These are phyloP conservation scores for Cheilosia impressa DNA, from an alignment of 2,888 invertebrate species.

Conservation along the genomic window DNA sequence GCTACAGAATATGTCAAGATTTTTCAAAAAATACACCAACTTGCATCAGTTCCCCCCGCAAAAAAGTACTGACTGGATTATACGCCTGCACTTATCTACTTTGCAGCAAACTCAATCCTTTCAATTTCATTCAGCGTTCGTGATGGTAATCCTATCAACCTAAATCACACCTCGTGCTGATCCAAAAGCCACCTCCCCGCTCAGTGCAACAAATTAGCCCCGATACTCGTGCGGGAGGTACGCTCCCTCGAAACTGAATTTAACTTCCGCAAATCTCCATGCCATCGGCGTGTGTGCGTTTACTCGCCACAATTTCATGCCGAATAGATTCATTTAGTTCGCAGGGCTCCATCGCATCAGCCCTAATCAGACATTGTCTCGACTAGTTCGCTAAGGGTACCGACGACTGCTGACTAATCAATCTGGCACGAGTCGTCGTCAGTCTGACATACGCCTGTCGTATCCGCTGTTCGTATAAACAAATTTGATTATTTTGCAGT, in stretches of 20 bases:
- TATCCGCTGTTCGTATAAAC: slow-evolving; percentile 7
- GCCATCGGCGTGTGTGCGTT: slow-evolving; percentile 5
- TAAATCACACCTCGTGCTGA: slow-evolving; percentile 58
- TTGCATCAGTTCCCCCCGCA: too few relatives aligned
- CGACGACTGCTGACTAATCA: slow-evolving; percentile 30
- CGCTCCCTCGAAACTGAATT: not conserved
- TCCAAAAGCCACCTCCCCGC: not conserved
- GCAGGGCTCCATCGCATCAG: not conserved
- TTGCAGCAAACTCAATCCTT: slow-evolving; percentile 30
- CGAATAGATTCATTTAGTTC: slow-evolving; percentile 57
- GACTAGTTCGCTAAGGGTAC: slow-evolving; percentile 16
- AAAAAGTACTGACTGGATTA: slow-evolving; percentile 26
- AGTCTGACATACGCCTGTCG: slow-evolving; percentile 12
- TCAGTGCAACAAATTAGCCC: not conserved
- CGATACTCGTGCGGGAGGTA: not conserved
- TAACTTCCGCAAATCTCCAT: not conserved
- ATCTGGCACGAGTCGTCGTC: slow-evolving; percentile 1
- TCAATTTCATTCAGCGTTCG: slow-evolving; percentile 31
- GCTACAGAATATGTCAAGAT: too few relatives aligned
- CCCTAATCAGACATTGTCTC: slow-evolving; percentile 44
- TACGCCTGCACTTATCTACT: slow-evolving; percentile 9
- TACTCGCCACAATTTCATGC: slow-evolving; percentile 58
- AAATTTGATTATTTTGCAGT: slow-evolving; percentile 69
- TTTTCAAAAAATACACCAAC: too few relatives aligned
- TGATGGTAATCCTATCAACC: slow-evolving; percentile 59